phyloP scores from a whole-genome alignment of 2,888 invertebrate species.

The Pteria penguin region DNA sequence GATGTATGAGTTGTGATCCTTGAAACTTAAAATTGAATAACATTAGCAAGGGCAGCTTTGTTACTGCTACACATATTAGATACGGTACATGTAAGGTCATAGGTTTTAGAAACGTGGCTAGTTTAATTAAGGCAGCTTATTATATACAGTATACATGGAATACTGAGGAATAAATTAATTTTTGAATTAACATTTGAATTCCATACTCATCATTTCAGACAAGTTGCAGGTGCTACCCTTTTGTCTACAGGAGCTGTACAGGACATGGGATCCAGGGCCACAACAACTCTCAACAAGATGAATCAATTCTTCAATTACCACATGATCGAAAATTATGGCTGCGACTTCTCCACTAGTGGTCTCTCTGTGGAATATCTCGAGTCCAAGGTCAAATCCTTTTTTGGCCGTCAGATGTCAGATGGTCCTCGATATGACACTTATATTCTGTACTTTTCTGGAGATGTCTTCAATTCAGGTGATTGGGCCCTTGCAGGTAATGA shows the following conservation, averaged over 20 bases:
- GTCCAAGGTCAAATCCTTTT: constrained; percentile 74
- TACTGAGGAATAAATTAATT: too few relatives aligned
- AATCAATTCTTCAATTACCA: constrained; percentile 75
- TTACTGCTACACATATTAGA: too few relatives aligned
- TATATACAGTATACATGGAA: too few relatives aligned
- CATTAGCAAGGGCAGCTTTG: too few relatives aligned
- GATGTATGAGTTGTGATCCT: too few relatives aligned
- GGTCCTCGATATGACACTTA: constrained; percentile 79
- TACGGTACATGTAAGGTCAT: too few relatives aligned
- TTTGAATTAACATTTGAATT: too few relatives aligned
- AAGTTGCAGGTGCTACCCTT: constrained; percentile 66
- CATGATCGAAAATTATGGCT: constrained; percentile 78
- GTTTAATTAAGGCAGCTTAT: too few relatives aligned
- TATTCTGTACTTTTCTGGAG: constrained; percentile 78
- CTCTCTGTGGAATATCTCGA: constrained; percentile 68
- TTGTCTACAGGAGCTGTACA: constrained; percentile 68
- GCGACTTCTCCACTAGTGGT: constrained; percentile 78
- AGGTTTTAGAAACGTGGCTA: too few relatives aligned
- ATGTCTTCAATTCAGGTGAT: constrained; percentile 77
- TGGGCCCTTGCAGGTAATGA: constrained; percentile 80
- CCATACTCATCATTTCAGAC: too few relatives aligned
- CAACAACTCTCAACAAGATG: constrained; percentile 70
- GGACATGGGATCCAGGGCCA: constrained; percentile 70
- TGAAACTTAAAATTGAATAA: too few relatives aligned
- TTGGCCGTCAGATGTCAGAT: constrained; percentile 74